phyloP scores from a whole-genome alignment of 2,113 vertebrate species.

The Eulemur macaco region DNA sequence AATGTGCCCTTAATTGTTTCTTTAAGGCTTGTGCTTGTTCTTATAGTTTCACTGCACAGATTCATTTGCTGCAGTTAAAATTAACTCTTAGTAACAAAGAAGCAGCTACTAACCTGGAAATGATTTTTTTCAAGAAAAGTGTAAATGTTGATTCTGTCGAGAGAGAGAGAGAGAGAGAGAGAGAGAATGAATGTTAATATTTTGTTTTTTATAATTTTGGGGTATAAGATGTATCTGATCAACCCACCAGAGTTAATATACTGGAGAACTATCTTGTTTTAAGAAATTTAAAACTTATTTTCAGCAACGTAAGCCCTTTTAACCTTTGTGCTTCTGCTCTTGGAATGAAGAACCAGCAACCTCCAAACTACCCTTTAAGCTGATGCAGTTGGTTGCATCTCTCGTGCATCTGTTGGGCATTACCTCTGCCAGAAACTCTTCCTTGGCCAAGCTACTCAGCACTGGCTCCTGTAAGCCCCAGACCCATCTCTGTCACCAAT shows the following conservation, averaged over 20 bases:
- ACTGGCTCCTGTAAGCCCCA: not conserved
- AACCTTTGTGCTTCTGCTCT: not conserved
- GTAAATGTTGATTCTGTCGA: not conserved
- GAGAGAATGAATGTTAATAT: not conserved
- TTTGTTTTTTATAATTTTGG: not conserved
- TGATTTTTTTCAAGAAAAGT: not conserved
- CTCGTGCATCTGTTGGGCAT: not conserved
- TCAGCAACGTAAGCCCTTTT: not conserved
- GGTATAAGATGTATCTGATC: not conserved
- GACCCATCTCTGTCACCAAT: not conserved
- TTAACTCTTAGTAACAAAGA: not conserved
- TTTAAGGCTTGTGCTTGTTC: not conserved
- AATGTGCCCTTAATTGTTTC: not conserved
- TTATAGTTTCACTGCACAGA: not conserved
- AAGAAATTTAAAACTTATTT: not conserved
- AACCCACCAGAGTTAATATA: not conserved
- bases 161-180: not conserved
- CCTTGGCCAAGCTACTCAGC: fast-evolving
- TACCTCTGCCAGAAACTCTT: not conserved
- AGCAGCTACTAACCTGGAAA: not conserved
- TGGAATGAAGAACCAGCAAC: not conserved
- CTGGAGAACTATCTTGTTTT: not conserved
- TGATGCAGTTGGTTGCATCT: not conserved
- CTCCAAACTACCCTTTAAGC: not conserved
- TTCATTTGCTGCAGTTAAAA: not conserved